phyloP scores from a whole-genome alignment of 2,888 invertebrate genomes.

The Onthophagus sagittarius region DNA sequence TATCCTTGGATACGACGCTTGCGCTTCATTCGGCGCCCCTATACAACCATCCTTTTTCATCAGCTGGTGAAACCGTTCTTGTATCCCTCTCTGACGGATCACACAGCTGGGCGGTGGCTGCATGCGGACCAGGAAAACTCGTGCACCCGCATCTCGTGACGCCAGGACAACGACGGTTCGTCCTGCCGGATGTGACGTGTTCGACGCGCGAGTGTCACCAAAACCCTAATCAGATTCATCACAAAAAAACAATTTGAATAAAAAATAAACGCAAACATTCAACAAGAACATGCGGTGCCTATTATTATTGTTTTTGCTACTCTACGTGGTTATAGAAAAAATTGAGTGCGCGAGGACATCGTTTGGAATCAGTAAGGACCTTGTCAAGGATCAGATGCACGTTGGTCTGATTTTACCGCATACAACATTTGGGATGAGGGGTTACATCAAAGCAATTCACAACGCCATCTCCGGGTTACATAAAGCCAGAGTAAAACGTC shows the following conservation, averaged over 20 bases:
- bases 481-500: conserved; percentile 54
- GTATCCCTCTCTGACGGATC: conserved; percentile 37
- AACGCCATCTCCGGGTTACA: conserved; percentile 59
- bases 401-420: conserved; percentile 61
- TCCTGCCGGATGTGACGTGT: conserved; percentile 23
- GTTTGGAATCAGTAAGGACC: conserved; percentile 26
- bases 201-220: conserved; percentile 15
- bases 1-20: conserved; percentile 47
- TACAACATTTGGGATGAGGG: conserved; percentile 61
- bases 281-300: neutral
- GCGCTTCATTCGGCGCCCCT: conserved; percentile 37
- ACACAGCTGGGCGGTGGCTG: conserved; percentile 54
- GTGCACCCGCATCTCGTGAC: conserved; percentile 35
- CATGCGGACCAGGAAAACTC: conserved; percentile 36
- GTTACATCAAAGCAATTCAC: conserved; percentile 64
- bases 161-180: conserved; percentile 14
- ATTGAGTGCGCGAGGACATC: conserved; percentile 24
- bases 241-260: neutral
- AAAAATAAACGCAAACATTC: neutral
- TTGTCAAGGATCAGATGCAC: conserved; percentile 44
- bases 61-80: conserved; percentile 26
- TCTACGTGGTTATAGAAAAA: neutral
- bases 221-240: neutral
- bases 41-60: conserved; percentile 12
- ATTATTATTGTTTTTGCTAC: conserved; percentile 34